Evolutionary conservation across 2,888 invertebrate genomes (phyloP).

Genomic region (Cheilosia grossa): DNA sequence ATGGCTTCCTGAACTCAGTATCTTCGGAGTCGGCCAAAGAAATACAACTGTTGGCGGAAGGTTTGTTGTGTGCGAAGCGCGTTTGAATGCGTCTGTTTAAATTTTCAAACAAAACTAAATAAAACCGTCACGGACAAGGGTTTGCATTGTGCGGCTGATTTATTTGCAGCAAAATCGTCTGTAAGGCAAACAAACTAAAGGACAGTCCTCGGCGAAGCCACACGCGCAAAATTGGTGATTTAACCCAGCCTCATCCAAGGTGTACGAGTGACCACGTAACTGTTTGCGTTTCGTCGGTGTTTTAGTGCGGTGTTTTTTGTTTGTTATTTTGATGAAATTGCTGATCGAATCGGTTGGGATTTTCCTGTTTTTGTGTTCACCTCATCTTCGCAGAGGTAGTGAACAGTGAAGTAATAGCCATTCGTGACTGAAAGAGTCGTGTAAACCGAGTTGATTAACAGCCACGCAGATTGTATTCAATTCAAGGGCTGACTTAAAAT

Average conservation of each 20-base stretch:
- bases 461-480: slow-evolving; percentile 9
- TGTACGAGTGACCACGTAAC: not conserved
- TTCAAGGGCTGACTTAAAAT: slow-evolving; percentile 29
- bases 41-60: slow-evolving; percentile 10
- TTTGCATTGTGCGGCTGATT: slow-evolving; percentile 21
- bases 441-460: slow-evolving; percentile 27
- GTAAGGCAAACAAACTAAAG: slow-evolving; percentile 7
- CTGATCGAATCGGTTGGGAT: slow-evolving; percentile 39
- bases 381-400: slow-evolving; percentile 36
- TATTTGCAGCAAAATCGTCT: not conserved
- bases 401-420: not conserved
- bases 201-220: not conserved
- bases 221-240: not conserved
- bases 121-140: slow-evolving; percentile 13
- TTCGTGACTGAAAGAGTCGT: slow-evolving; percentile 31
- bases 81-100: not conserved
- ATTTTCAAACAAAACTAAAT: not conserved
- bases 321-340: not conserved
- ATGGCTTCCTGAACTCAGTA: slow-evolving; percentile 54
- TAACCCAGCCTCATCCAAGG: not conserved
- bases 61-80: not conserved
- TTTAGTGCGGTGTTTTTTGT: slow-evolving; percentile 20
- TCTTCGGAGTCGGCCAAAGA: slow-evolving; percentile 47
- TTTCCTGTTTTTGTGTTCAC: slow-evolving; percentile 44
- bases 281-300: not conserved